phyloP scores from a whole-genome alignment of 2,113 vertebrate genomes.

The Vireo altiloquus region DNA sequence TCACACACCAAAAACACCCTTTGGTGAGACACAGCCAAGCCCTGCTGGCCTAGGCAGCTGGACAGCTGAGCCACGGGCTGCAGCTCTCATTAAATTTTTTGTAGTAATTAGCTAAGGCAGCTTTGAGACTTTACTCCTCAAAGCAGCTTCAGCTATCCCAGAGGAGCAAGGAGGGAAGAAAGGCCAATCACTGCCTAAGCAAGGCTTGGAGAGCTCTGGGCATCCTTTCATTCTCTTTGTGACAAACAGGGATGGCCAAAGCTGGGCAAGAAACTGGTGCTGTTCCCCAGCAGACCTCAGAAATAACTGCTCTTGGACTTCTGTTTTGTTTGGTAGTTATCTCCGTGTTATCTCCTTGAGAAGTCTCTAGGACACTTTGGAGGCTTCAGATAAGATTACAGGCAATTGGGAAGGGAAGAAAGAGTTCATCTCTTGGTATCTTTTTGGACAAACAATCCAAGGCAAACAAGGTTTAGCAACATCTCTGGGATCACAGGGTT shows the following conservation, averaged over 20 bases:
- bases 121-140: not conserved
- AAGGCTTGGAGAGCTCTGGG: not conserved
- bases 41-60: not conserved
- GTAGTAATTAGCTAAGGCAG: not conserved
- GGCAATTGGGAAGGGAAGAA: not conserved
- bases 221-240: not conserved
- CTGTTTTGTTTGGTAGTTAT: not conserved
- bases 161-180: not conserved
- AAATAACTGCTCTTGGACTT: not conserved
- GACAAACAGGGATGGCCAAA: not conserved
- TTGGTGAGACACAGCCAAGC: not conserved
- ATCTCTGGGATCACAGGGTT: not conserved
- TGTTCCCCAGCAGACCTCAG: not conserved
- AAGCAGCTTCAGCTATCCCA: not conserved
- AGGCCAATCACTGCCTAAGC: not conserved
- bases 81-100: not conserved
- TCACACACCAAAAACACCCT: not conserved
- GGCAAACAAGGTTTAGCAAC: constrained; percentile 11
- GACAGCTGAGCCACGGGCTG: not conserved
- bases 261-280: not conserved
- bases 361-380: not conserved
- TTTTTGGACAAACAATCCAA: not conserved
- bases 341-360: not conserved
- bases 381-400: constrained; percentile 19
- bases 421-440: not conserved